Evolutionary conservation across 2,113 vertebrate species (phyloP), one percentile per base, ranked within the genome.

Genomic region (Trinectes maculatus): DNA sequence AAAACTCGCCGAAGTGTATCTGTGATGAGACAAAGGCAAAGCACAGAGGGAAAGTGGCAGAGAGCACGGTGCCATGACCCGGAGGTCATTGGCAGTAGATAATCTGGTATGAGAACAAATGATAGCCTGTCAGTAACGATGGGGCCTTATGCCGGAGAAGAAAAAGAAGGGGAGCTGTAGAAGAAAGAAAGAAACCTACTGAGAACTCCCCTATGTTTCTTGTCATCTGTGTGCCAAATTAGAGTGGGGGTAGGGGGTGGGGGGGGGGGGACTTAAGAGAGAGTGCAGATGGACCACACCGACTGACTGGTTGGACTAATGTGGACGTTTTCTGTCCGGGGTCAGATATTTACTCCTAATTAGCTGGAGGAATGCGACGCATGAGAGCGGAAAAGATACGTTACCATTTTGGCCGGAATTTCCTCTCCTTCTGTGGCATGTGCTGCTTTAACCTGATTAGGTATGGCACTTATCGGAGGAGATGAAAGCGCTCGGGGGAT

Each of bases 341-440:
- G 92, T 93, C 92, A 93, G 89, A 91, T 92, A 92, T 91, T 91
- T 93, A 92, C 88, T 92, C 87, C 89, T 91, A 93, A 93, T 93
- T 91, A 93, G 89, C 89, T 39, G 42, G 67, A 92, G 90, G 92
- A 93, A 93, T 93, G 92, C 80, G 39, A 89, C 59, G 83, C 92
- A 92, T 91, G 87, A 92, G 85, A 92, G 90, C 83, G 85, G 91
- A 91, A 92, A 91, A 92, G 92, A 92, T 93, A 93, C 84, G 88
- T 93, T 92, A 92, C 90, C 89, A 76, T 93, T 93, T 90, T 89
- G 85, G 79, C 64, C 77, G 90, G 91, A 93, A 93, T 92, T 91
- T 92, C 88, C 91, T 92, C 86, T 77, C 80, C 80, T 89, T 91
- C 89, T 67, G 57, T 78, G 76, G 89, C 87, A 87, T 89, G 91